These are phyloP conservation scores for Styela clava DNA, from an alignment of 23 tunicate genomes.

Conservation along the genomic window DNA sequence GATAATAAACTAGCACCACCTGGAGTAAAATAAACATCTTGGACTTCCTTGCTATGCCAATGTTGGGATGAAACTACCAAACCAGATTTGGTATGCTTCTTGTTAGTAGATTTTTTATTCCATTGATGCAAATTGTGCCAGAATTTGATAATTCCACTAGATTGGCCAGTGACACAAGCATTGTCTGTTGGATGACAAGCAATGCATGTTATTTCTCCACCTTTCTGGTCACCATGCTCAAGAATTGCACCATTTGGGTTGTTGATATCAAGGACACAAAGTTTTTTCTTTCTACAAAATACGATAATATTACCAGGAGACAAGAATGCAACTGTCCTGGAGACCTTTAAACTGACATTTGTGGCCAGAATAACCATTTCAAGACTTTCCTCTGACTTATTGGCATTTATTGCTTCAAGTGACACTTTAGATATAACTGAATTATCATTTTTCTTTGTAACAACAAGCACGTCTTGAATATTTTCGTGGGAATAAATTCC, in stretches of 20 bases:
- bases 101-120: background rate
- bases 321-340: slow-evolving; percentile 10
- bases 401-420: background rate
- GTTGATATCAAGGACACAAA: background rate
- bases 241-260: background rate
- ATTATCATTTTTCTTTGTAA: slow-evolving; percentile 21
- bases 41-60: slow-evolving; percentile 67
- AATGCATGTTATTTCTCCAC: slow-evolving; percentile 47
- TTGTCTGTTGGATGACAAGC: slow-evolving; percentile 67
- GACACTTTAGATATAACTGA: background rate
- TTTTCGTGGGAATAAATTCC: slow-evolving; percentile 27
- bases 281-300: background rate
- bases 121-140: slow-evolving; percentile 34
- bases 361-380: background rate
- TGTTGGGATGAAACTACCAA: slow-evolving; percentile 34
- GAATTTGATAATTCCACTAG: slow-evolving; percentile 48
- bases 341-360: background rate
- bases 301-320: slow-evolving; percentile 1
- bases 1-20: slow-evolving; percentile 60
- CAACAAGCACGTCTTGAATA: slow-evolving; percentile 21
- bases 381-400: background rate
- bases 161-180: slow-evolving; percentile 55
- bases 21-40: slow-evolving; percentile 37
- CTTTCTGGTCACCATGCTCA: slow-evolving; percentile 2
- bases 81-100: background rate